Evolutionary conservation across 2,797 vertebrate genomes (phyloP).

Genomic region (Neomorphus geoffroyi): DNA sequence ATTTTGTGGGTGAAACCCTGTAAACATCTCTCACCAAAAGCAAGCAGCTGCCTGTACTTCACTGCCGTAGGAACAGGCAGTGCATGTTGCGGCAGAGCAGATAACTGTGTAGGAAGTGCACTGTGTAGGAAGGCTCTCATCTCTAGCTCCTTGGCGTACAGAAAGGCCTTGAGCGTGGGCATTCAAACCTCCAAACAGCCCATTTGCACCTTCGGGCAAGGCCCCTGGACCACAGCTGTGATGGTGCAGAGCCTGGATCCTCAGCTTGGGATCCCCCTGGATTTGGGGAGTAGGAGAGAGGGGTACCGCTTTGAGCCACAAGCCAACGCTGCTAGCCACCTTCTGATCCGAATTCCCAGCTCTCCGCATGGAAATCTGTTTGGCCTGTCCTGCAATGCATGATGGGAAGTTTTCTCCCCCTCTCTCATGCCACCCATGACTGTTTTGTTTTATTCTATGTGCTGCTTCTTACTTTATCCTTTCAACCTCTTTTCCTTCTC

Average conservation of each 20-base stretch:
- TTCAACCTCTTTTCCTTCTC: conserved; percentile 87
- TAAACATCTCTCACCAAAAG: not conserved
- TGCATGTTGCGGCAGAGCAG: not conserved
- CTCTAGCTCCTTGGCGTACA: not conserved
- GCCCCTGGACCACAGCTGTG: not conserved
- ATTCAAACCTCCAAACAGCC: not conserved
- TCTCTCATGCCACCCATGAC: conserved; percentile 72
- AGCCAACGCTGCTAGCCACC: conserved; percentile 70
- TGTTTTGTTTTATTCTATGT: conserved; percentile 77
- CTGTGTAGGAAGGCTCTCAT: conserved; percentile 5
- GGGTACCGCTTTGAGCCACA: conserved; percentile 55
- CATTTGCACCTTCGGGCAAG: not conserved
- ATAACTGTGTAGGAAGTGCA: not conserved
- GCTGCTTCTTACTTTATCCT: conserved; percentile 80
- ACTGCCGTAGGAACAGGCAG: not conserved
- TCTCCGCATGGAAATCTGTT: conserved; percentile 81
- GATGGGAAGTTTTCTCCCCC: conserved; percentile 78
- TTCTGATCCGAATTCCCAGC: conserved; percentile 75
- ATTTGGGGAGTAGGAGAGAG: not conserved
- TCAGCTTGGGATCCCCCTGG: not conserved
- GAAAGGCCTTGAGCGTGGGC: not conserved
- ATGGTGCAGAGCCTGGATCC: not conserved
- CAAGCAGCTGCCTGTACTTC: not conserved
- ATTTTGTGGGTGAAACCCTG: not conserved
- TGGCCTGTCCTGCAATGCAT: conserved; percentile 84